Evolutionary conservation across 2,888 invertebrate species (phyloP), one percentile per base, ranked within the genome.

Genomic region (Trichogramma evanescens): DNA sequence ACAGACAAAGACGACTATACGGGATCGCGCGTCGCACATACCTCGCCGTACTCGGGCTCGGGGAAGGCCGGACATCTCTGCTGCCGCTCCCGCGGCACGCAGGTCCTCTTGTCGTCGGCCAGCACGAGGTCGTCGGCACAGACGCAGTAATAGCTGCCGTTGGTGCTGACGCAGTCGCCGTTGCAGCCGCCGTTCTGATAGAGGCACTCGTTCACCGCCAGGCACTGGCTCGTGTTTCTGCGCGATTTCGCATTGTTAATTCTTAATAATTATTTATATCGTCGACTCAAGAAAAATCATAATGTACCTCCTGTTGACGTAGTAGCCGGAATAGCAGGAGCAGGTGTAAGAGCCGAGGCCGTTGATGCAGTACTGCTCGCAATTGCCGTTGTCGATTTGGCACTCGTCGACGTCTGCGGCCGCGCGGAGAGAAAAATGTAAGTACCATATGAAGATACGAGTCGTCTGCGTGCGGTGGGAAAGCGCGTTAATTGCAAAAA

Each of bases 321-420:
- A 58, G 61, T 69, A 75, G 6, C 76, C 76, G 4, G 67, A 53
- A 43, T 69, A 72, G 64, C 79, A 79, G 5, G 71, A 65, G 62
- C 79, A 79, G 6, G 67, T 65, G 65, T 70, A 75, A 6, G 76
- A 76, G 45, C 79, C 79, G 4, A 69, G 58, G 4, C 72, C 74
- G 64, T 80, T 80, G 62, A 77, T 66, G 66, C 79, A 80, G 26
- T 74, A 70, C 5, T 77, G 76, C 54, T 71, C 72, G 63, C 78
- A 78, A 44, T 72, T 73, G 2, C 75, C 78, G 62, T 75, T 78
- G 58, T 73, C 70, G 64, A 67, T 64, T 8, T 71, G 72, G 66
- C 80, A 80, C 63, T 79, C 79, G 63, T 77, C 71, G 58, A 76
- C 70, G 67, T 75, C 79, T 76, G n/a, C n/a, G 62, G 43, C 54